Base-by-base conservation (phyloP, 1,140 invertebrate genomes). In the Adoxophyes honmai region DNA sequence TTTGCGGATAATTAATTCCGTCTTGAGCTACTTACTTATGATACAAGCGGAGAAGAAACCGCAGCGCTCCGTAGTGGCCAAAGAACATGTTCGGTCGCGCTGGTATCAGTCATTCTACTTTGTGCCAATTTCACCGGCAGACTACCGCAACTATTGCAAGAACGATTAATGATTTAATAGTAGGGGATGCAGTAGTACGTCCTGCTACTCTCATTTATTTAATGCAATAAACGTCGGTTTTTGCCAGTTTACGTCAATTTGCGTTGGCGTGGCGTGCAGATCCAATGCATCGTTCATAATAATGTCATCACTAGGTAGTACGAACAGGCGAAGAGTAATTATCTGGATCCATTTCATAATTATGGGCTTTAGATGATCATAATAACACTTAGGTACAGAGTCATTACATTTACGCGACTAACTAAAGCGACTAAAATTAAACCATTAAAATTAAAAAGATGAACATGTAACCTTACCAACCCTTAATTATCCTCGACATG, bases 1-100 rank as follows among this genome's bases (percentile, higher is more conserved):
- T 65, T 59, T 58, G 66, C 70, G 57, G 69, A 76, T 83, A 83
- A 84, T 84, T 83, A 80, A 83, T 84, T 80, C 76, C 65, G 72
- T 80, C 78, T 76, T 79, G 75, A 59, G 71, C 74, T 80, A 86
- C 81, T 73, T 80, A 86, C 81, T 84, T 82, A 74, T 68, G 66
- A 79, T 77, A 75, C 75, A 57, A 62, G 69, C 67, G 62, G 68
- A 70, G 69, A 70, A 67, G 70, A 70, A 71, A 81, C 78, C 72
- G 70, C 75, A 84, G 57, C 59, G 71, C 65, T 68, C 63, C 63
- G 66, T 58, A 66, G 56, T 70, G 67, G 64, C 70, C 55, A 60
- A 67, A 67, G 68, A 71, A 76, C 66, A 65, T 62, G 68, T 66
- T 66, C 39, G 35, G 54, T 64, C 56, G 54, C 37, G 61, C 58